These are phyloP conservation scores for Andricus curvator DNA, from an alignment of 2,888 invertebrate genomes.

Conservation along the genomic window DNA sequence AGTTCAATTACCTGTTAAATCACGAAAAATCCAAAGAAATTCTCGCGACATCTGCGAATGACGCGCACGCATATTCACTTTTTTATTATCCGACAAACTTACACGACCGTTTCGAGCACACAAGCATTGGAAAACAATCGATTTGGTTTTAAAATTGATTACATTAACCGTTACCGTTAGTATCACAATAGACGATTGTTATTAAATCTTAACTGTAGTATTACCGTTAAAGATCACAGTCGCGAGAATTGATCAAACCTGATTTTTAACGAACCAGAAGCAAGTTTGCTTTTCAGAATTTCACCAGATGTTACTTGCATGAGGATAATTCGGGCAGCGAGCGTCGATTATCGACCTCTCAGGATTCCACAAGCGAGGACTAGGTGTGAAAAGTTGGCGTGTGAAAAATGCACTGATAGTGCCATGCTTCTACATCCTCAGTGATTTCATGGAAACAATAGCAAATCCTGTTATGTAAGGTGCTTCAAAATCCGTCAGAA, in stretches of 20 bases:
- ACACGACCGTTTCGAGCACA: background rate
- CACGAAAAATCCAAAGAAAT: background rate
- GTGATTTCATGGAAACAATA: background rate
- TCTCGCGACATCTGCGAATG: constrained; percentile 14
- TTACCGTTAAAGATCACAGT: constrained; percentile 37
- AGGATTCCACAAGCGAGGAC: background rate
- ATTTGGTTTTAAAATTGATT: constrained; percentile 23
- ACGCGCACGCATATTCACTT: constrained; percentile 18
- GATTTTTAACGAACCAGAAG: background rate
- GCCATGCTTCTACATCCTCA: background rate
- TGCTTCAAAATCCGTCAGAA: constrained; percentile 14
- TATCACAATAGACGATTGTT: constrained; percentile 39
- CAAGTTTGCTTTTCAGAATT: background rate
- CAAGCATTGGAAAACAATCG: background rate
- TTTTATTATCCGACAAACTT: background rate
- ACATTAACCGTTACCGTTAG: constrained; percentile 28
- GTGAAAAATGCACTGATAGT: constrained; percentile 21
- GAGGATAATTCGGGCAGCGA: constrained; percentile 17
- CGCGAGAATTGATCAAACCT: constrained; percentile 22
- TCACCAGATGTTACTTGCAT: background rate
- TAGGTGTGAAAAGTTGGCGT: constrained; percentile 20
- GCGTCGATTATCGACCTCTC: constrained; percentile 19
- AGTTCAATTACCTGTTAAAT: constrained; percentile 1
- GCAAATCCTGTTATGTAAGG: constrained; percentile 1
- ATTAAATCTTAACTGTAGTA: constrained; percentile 17